Conservation (phyloP, 1,140 invertebrate species). For the Platorchestia sp. region DNA sequence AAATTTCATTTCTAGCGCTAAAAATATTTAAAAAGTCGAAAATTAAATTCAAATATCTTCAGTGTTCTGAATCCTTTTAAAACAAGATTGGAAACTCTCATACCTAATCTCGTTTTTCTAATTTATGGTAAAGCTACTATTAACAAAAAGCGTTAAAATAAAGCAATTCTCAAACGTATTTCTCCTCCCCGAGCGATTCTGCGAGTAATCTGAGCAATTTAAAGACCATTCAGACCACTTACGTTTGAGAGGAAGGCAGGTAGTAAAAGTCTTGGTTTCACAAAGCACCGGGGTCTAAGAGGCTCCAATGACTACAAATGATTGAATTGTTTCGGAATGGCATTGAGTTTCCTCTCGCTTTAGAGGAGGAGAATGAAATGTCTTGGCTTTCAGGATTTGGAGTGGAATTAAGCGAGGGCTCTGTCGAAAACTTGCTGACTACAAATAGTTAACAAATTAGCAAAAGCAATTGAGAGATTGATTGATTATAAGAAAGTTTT, state of each 20-base stretch:
- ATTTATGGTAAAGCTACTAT: background rate
- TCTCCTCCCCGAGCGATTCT: too few species aligned
- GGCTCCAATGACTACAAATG: background rate
- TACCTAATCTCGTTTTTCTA: background rate
- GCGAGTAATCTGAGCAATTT: background rate
- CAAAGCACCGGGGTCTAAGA: background rate
- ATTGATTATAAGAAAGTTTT: too few species aligned
- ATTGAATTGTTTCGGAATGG: background rate
- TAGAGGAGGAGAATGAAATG: too few species aligned
- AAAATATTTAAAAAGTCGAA: background rate
- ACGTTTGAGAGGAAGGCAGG: background rate
- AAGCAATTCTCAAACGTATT: background rate
- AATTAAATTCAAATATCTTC: background rate
- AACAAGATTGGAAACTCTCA: background rate
- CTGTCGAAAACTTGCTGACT: too few species aligned
- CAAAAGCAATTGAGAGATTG: too few species aligned
- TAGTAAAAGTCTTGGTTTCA: background rate
- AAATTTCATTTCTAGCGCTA: too few species aligned
- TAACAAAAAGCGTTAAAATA: background rate
- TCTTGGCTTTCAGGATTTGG: too few species aligned
- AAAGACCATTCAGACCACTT: background rate
- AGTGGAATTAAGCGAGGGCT: too few species aligned
- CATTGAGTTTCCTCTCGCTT: too few species aligned
- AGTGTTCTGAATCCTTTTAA: background rate
- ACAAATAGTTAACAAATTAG: too few species aligned